These are phyloP conservation scores for Hydropsyche betteni DNA, from an alignment of 2,888 invertebrate species.

Conservation along the genomic window DNA sequence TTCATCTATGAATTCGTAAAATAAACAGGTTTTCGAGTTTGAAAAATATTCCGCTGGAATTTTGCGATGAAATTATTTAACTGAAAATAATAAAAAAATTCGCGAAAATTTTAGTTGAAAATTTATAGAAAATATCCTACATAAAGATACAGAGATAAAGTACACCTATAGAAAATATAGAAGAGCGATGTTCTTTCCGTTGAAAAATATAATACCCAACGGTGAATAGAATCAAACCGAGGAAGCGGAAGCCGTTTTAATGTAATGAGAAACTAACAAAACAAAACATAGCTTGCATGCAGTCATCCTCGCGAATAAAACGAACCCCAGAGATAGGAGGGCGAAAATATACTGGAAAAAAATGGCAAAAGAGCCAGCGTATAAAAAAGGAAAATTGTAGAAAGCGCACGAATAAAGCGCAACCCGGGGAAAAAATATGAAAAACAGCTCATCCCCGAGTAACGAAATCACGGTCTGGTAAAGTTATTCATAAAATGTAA, in stretches of 20 bases:
- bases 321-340: conserved; percentile 31
- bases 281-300: conserved; percentile 52
- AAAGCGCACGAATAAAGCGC: conserved; percentile 35
- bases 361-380: conserved; percentile 3
- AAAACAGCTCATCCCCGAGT: conserved; percentile 46
- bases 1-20: too few species aligned
- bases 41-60: too few species aligned
- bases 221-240: conserved; percentile 48
- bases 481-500: conserved; percentile 50
- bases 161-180: conserved; percentile 28
- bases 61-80: too few species aligned
- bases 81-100: too few species aligned
- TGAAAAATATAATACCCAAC: conserved; percentile 48
- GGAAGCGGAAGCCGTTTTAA: conserved; percentile 51
- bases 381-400: conserved; percentile 51
- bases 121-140: background rate
- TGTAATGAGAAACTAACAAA: conserved; percentile 52
- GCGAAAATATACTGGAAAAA: background rate
- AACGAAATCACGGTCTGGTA: conserved; percentile 50
- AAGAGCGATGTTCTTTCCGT: conserved; percentile 45
- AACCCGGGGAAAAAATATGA: conserved; percentile 38
- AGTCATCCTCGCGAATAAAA: conserved; percentile 45
- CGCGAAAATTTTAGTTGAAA: background rate
- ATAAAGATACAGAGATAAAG: background rate
- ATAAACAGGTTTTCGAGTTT: too few species aligned